These are phyloP conservation scores for Pantala flavescens DNA, from an alignment of 1,140 invertebrate species.

Conservation along the genomic window DNA sequence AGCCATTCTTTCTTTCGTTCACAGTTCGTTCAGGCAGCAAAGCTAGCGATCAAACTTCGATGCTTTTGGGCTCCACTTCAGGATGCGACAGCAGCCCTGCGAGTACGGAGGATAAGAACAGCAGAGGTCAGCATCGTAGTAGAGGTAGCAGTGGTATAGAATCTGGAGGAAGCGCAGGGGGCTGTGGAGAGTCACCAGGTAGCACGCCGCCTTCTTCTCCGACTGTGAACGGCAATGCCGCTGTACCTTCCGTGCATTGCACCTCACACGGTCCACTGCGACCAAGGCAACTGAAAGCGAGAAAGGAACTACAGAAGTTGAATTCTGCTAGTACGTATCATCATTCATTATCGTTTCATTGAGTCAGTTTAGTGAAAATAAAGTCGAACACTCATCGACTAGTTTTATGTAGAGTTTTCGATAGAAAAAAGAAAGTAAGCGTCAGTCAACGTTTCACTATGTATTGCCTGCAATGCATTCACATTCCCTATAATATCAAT, in stretches of 20 bases:
- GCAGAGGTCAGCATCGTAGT: conserved; percentile 13
- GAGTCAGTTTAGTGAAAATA: too few species aligned
- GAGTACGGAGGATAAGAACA: background rate
- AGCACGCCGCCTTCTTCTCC: background rate
- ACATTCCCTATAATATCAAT: too few species aligned
- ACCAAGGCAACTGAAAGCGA: conserved; percentile 26
- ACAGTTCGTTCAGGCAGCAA: conserved; percentile 23
- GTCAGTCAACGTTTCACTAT: too few species aligned
- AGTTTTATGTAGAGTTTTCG: too few species aligned
- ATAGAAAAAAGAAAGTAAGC: too few species aligned
- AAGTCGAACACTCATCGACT: conserved; percentile 1
- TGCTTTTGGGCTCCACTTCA: conserved; percentile 13
- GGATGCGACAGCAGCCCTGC: conserved; percentile 16
- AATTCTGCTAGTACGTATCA: conserved; percentile 24
- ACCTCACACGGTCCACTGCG: conserved; percentile 11
- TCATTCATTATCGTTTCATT: background rate
- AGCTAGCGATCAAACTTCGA: conserved; percentile 19
- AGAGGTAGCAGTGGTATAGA: conserved; percentile 4
- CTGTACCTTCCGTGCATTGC: background rate
- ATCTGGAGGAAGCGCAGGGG: background rate
- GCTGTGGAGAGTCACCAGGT: conserved; percentile 10
- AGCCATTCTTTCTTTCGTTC: conserved; percentile 13
- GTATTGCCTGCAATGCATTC: too few species aligned
- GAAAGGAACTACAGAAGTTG: conserved; percentile 27
- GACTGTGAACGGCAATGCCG: background rate